phyloP scores from a whole-genome alignment of 2,888 invertebrate genomes.

The Leptinotarsa tumamoca region DNA sequence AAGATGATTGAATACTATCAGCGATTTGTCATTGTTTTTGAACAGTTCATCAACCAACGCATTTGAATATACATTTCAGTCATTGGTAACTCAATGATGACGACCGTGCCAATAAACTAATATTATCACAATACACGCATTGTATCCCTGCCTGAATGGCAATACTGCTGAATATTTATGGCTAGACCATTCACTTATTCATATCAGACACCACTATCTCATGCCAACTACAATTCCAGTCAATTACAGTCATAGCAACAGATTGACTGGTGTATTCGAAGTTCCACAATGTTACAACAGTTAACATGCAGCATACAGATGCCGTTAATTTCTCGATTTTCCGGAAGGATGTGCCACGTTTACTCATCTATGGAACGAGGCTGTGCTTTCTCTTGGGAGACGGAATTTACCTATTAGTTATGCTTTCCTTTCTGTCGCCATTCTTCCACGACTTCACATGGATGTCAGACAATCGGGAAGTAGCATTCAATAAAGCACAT shows the following conservation, averaged over 20 bases:
- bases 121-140: neutral
- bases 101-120: no score
- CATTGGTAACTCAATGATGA: no score
- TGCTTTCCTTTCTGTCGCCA: neutral
- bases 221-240: neutral
- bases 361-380: neutral
- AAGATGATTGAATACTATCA: no score
- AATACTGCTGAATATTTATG: neutral
- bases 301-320: constrained; percentile 4
- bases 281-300: neutral
- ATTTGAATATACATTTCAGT: no score
- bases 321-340: neutral
- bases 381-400: neutral
- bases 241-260: neutral
- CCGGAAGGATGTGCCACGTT: constrained; percentile 4
- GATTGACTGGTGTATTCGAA: constrained; percentile 1
- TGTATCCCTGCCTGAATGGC: neutral
- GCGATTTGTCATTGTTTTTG: no score
- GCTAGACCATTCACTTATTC: neutral
- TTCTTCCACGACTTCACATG: neutral
- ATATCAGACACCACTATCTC: neutral
- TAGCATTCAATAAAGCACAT: no score
- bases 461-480: no score
- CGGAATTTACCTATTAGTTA: neutral
- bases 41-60: no score